Evolutionary conservation across 2,888 invertebrate species (phyloP).

Genomic region (Acheta domesticus): DNA sequence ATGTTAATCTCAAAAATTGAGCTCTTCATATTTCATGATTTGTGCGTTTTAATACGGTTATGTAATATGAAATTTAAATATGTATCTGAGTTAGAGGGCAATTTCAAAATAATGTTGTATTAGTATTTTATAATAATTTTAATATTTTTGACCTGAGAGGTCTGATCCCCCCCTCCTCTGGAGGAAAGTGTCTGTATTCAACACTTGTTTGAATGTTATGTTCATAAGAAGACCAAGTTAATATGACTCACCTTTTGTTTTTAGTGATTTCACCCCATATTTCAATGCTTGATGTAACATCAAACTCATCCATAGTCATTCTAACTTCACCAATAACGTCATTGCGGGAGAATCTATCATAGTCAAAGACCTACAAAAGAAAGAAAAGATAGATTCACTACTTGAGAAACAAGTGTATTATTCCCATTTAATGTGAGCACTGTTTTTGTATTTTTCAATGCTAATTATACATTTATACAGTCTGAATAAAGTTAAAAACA

Average conservation of each 20-base stretch:
- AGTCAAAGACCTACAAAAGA: constrained; percentile 54
- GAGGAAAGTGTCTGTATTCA: too few species aligned
- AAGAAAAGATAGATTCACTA: constrained; percentile 23
- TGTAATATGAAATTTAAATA: too few species aligned
- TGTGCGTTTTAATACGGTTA: too few species aligned
- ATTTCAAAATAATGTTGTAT: too few species aligned
- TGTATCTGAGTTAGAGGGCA: too few species aligned
- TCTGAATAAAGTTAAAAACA: not conserved
- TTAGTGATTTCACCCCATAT: constrained; percentile 85
- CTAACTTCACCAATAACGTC: constrained; percentile 83
- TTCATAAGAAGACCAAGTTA: too few species aligned
- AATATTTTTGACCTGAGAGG: too few species aligned
- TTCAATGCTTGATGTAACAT: constrained; percentile 71
- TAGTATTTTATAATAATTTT: too few species aligned
- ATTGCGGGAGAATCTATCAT: constrained; percentile 76
- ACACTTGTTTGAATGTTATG: too few species aligned
- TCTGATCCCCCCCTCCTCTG: too few species aligned
- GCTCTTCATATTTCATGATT: too few species aligned
- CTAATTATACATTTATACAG: not conserved
- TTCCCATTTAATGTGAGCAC: not conserved
- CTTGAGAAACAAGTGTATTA: constrained; percentile 19
- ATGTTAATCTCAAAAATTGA: too few species aligned
- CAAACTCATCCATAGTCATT: constrained; percentile 72
- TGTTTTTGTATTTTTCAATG: not conserved
- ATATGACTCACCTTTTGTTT: constrained; percentile 59